Evolutionary conservation across 1,140 invertebrate species (phyloP).

Genomic region (Conopomorpha cramerella): DNA sequence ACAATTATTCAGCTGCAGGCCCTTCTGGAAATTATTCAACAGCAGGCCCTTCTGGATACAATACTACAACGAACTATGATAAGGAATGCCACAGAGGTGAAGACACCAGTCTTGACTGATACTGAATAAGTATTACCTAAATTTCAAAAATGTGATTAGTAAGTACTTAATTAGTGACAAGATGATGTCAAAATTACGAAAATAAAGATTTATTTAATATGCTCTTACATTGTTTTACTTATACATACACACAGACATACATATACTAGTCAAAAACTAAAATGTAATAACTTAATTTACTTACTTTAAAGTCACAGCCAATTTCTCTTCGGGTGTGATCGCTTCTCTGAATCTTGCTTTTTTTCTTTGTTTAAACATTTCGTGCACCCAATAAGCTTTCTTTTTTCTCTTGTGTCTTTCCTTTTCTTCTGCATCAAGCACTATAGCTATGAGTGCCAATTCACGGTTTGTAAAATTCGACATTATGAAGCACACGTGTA

Average conservation of each 20-base stretch:
- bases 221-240: background rate
- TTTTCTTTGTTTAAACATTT: too few species aligned
- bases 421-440: too few species aligned
- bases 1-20: background rate
- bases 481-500: too few species aligned
- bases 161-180: constrained; percentile 1
- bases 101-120: constrained; percentile 1
- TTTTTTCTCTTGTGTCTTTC: too few species aligned
- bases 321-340: constrained; percentile 4
- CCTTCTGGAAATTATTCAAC: too few species aligned
- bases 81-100: background rate
- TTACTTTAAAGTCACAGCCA: constrained; percentile 6
- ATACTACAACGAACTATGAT: background rate
- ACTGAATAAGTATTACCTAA: background rate
- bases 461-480: too few species aligned
- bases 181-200: constrained; percentile 1
- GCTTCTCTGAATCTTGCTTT: constrained; percentile 3
- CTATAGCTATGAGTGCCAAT: too few species aligned
- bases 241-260: background rate
- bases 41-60: too few species aligned
- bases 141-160: background rate
- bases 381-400: too few species aligned
- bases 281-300: constrained; percentile 4
- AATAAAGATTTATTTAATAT: constrained; percentile 1
- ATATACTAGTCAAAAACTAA: background rate